Percentiles rank a stretch among this genome's conserved stretches.
These are phyloP conservation scores for Tinea pellionella DNA, from an alignment of 2,888 invertebrate species.

Conservation along the genomic window DNA sequence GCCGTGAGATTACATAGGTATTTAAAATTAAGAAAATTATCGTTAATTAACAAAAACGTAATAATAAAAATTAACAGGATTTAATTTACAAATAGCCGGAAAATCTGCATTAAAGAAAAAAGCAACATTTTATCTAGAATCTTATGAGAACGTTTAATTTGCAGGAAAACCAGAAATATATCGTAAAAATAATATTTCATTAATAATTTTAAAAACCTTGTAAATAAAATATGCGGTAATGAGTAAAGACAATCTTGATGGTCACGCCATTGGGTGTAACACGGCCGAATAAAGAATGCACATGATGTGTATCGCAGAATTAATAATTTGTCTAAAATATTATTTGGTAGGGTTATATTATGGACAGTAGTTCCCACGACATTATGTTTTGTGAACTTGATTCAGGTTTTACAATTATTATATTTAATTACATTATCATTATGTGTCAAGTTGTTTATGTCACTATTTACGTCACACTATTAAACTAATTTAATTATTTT, in stretches of 20 bases:
- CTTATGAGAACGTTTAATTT: not conserved
- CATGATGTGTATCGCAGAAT: not conserved
- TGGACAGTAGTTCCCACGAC: constrained; percentile 14
- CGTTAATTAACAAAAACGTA: not conserved
- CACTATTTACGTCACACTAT: not conserved
- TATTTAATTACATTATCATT: constrained; percentile 12
- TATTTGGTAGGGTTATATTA: constrained; percentile 14
- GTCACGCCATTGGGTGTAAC: constrained; percentile 1
- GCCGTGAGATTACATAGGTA: not conserved
- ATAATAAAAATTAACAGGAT: constrained; percentile 6
- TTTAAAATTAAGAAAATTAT: too few relatives aligned
- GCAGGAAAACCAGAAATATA: not conserved
- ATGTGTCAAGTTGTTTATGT: not conserved
- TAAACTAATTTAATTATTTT: too few relatives aligned
- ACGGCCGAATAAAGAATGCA: not conserved
- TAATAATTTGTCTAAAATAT: not conserved
- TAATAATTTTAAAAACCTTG: not conserved
- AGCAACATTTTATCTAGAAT: not conserved
- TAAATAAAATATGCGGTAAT: not conserved
- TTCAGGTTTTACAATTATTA: constrained; percentile 7
- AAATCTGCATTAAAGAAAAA: not conserved
- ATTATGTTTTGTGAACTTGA: constrained; percentile 15
- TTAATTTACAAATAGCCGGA: constrained; percentile 12
- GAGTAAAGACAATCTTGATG: not conserved
- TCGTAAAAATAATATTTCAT: not conserved